phyloP scores from a whole-genome alignment of 2,888 invertebrate species.

The Athalia rosae region DNA sequence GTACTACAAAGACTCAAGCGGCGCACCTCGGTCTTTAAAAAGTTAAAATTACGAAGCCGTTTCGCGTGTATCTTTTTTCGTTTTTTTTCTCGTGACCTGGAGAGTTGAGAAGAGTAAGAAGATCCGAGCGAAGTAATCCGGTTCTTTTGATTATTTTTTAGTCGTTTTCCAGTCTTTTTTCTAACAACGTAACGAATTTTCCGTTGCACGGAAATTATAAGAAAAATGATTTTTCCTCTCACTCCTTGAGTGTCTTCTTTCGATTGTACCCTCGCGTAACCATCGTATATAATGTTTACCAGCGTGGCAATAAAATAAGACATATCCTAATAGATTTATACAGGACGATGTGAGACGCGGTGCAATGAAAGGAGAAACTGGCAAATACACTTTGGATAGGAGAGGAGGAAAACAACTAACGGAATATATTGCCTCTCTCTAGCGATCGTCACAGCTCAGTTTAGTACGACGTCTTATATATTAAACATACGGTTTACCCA shows the following conservation, averaged over 20 bases:
- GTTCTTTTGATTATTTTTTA: no score
- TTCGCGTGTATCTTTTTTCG: neutral
- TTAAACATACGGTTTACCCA: no score
- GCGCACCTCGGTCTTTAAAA: neutral
- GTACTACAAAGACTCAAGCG: neutral
- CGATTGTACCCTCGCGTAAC: no score
- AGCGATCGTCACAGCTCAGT: no score
- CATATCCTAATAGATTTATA: neutral
- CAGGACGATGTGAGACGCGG: neutral
- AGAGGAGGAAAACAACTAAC: neutral
- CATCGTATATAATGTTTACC: slow-evolving; percentile 26
- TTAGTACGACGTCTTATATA: neutral
- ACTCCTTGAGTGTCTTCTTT: no score
- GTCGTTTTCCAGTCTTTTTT: no score
- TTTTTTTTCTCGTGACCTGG: no score
- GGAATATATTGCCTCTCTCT: slow-evolving; percentile 12
- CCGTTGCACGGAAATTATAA: no score
- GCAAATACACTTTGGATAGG: slow-evolving; percentile 17
- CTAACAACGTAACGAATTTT: no score
- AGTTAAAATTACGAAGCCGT: slow-evolving; percentile 25
- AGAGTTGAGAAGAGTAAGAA: no score
- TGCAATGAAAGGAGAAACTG: neutral
- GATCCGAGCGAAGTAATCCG: no score
- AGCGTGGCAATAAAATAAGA: slow-evolving; percentile 22
- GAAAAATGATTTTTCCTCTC: no score